Conservation (phyloP, 1,140 invertebrate genomes). For the Bombus sylvicola region DNA sequence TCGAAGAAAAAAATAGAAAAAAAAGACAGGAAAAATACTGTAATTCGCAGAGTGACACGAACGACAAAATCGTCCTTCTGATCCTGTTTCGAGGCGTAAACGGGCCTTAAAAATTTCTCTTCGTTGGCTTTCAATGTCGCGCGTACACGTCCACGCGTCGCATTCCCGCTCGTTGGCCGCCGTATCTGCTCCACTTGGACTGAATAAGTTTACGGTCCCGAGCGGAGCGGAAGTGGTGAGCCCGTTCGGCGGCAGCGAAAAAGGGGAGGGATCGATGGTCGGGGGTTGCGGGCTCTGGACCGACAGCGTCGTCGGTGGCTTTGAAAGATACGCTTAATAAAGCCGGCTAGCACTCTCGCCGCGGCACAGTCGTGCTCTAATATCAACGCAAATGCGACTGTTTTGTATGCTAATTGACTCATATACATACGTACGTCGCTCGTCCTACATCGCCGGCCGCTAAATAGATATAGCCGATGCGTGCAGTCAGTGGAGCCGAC, state of each 20-base stretch:
- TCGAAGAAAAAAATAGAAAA: not conserved
- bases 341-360: constrained; percentile 36
- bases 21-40: not conserved
- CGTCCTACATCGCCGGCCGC: constrained; percentile 55
- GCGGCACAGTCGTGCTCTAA: constrained; percentile 57
- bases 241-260: not conserved
- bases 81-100: not conserved
- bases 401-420: constrained; percentile 76
- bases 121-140: constrained; percentile 28
- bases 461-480: constrained; percentile 69
- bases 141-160: not conserved
- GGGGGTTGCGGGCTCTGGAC: not conserved
- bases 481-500: constrained; percentile 16
- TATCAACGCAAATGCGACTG: constrained; percentile 74
- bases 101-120: not conserved
- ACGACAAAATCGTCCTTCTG: too few species aligned
- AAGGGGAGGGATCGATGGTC: not conserved
- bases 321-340: constrained; percentile 65
- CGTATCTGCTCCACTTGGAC: constrained; percentile 20
- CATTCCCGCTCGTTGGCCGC: constrained; percentile 6
- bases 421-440: constrained; percentile 70
- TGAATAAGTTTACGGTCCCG: constrained; percentile 33
- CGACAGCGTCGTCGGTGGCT: constrained; percentile 37
- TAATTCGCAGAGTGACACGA: not conserved
- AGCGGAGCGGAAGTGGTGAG: not conserved